Base-by-base conservation (phyloP, 2,113 vertebrate species). In the Sorex fumeus region DNA sequence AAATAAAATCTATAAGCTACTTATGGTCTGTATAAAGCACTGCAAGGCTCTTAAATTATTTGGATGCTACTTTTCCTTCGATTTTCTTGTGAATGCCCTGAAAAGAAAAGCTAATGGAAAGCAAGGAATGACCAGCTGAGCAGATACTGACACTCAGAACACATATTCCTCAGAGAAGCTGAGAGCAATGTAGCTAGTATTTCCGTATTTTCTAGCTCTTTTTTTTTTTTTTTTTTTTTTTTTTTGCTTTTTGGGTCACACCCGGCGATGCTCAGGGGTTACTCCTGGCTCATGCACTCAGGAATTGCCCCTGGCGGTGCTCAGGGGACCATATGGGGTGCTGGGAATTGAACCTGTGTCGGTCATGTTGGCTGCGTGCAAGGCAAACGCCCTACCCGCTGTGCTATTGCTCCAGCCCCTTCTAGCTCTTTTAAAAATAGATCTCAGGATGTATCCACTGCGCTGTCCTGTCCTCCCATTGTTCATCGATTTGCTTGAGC, bases 91-190 rank as follows among this genome's bases (percentile, higher is more conserved):
- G 43, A 96, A 83, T 91, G 60, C 7, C 57, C 23, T 75, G 53
- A 64, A 91, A 96, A 83, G 84, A 82, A 82, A 90, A 75, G 8
- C 36, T 80, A 77, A 84, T 13, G 47, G 78, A 89, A 84, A 67
- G 62, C 67, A 76, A 83, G 5, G 88, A 45, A 3, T 45, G 2
- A 91, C n/a, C 64, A 93, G 83, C 64, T 77, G 72, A 70, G 0
- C 76, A n/a, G 32, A 70, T 64, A 77, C 0, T 71, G 19, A 79
- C 19, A 86, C 13, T 40, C 85, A 82, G 43, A 88, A 77, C 30
- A 85, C 90, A 84, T 69, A 69, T 36, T 64, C 43, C 23, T 91
- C 69, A 60, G 62, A 88, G 6, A 91, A 86, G 80, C 43, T 13
- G 3, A 72, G 15, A 43, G 16, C 43, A 71, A 27, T n/a, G 3